These are phyloP conservation scores for Parotia lawesii DNA, from an alignment of 2,113 vertebrate species.

Conservation along the genomic window DNA sequence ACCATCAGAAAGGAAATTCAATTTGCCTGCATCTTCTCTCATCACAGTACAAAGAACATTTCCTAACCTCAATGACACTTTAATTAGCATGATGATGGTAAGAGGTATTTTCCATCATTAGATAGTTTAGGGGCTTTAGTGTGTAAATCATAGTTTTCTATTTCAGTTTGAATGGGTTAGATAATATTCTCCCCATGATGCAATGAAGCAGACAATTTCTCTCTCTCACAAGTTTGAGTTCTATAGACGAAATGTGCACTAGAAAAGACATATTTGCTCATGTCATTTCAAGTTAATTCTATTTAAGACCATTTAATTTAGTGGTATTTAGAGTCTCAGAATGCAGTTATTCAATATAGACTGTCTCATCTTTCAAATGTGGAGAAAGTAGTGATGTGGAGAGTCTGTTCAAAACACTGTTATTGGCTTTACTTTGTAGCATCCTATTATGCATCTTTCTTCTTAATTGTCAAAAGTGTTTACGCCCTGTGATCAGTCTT, in stretches of 20 bases:
- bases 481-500: background rate
- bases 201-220: background rate
- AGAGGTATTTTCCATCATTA: background rate
- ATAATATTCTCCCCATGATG: background rate
- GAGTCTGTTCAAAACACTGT: background rate
- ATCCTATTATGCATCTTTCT: background rate
- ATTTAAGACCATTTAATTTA: background rate
- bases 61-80: background rate
- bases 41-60: background rate
- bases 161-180: background rate
- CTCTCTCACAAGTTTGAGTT: background rate
- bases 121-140: background rate
- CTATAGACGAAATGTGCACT: background rate
- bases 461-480: background rate
- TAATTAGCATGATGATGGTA: background rate
- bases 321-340: background rate
- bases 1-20: conserved; percentile 14
- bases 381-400: background rate
- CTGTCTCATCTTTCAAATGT: background rate
- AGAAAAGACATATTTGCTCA: background rate
- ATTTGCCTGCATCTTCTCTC: background rate
- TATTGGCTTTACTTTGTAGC: background rate
- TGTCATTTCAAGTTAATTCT: background rate
- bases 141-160: background rate
- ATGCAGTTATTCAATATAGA: background rate